Evolutionary conservation across 2,888 invertebrate species (phyloP).

Genomic region (Coelopa pilipes): DNA sequence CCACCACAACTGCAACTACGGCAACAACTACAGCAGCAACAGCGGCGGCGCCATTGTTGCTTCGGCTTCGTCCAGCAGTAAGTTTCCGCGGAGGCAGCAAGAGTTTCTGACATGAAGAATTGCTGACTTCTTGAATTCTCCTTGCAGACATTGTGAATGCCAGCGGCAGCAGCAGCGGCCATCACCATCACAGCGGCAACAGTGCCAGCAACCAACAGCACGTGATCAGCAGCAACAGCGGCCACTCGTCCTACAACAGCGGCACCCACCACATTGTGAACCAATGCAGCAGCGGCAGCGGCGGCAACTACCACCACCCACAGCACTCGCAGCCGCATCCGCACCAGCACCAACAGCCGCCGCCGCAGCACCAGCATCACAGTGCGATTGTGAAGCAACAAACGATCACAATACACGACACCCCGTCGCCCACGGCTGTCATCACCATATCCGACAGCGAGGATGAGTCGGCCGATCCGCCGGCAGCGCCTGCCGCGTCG

Average conservation of each 20-base stretch:
- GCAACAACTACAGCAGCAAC: slow-evolving; percentile 50
- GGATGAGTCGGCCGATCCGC: slow-evolving; percentile 76
- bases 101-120: not conserved
- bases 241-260: slow-evolving; percentile 46
- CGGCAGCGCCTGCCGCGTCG: slow-evolving; percentile 49
- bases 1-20: slow-evolving; percentile 65
- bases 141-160: slow-evolving; percentile 55
- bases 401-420: slow-evolving; percentile 94
- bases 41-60: slow-evolving; percentile 50
- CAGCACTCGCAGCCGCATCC: slow-evolving; percentile 48
- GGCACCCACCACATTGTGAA: slow-evolving; percentile 56
- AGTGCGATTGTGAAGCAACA: slow-evolving; percentile 69
- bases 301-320: slow-evolving; percentile 49
- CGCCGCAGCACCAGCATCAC: slow-evolving; percentile 49
- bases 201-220: slow-evolving; percentile 55
- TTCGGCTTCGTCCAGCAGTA: slow-evolving; percentile 59
- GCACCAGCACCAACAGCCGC: slow-evolving; percentile 41
- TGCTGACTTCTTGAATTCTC: slow-evolving; percentile 13
- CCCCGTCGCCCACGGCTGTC: slow-evolving; percentile 94
- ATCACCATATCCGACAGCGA: slow-evolving; percentile 97
- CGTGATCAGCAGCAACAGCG: slow-evolving; percentile 50
- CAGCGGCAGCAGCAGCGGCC: slow-evolving; percentile 51
- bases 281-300: slow-evolving; percentile 52
- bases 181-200: slow-evolving; percentile 51
- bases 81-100: slow-evolving; percentile 44